phyloP scores from a whole-genome alignment of 2,113 vertebrate genomes.

The Bagarius yarrelli region DNA sequence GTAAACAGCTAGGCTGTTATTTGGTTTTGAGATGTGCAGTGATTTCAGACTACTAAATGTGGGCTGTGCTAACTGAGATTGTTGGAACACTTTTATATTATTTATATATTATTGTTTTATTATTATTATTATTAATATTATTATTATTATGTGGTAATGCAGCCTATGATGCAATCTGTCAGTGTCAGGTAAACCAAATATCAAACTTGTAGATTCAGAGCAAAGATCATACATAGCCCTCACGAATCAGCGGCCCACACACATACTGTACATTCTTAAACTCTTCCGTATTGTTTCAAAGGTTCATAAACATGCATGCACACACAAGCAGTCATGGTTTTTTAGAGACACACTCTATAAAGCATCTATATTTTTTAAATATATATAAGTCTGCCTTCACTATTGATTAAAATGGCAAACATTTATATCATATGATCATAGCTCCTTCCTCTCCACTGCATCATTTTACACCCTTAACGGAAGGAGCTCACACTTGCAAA shows the following conservation, averaged over 20 bases:
- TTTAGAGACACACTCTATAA: not conserved
- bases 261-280: conserved; percentile 30
- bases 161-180: conserved; percentile 32
- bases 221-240: conserved; percentile 56
- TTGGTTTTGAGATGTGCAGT: conserved; percentile 15
- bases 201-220: conserved; percentile 47
- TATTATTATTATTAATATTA: not conserved
- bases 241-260: not conserved
- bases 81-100: conserved; percentile 9
- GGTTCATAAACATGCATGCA: conserved; percentile 21
- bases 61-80: conserved; percentile 25
- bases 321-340: not conserved
- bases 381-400: not conserved
- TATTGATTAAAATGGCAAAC: conserved; percentile 31
- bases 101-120: no score
- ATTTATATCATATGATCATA: not conserved
- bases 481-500: conserved; percentile 41
- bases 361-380: not conserved
- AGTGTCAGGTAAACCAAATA: conserved; percentile 31
- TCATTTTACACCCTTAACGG: conserved; percentile 14
- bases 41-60: conserved; percentile 3
- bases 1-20: not conserved
- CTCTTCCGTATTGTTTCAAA: conserved; percentile 28
- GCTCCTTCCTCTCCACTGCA: conserved; percentile 4
- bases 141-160: no score